Percentiles rank a stretch among this genome's conserved stretches.
Evolutionary conservation across 2,888 invertebrate species (phyloP).

Genomic region (Heliconius erato): DNA sequence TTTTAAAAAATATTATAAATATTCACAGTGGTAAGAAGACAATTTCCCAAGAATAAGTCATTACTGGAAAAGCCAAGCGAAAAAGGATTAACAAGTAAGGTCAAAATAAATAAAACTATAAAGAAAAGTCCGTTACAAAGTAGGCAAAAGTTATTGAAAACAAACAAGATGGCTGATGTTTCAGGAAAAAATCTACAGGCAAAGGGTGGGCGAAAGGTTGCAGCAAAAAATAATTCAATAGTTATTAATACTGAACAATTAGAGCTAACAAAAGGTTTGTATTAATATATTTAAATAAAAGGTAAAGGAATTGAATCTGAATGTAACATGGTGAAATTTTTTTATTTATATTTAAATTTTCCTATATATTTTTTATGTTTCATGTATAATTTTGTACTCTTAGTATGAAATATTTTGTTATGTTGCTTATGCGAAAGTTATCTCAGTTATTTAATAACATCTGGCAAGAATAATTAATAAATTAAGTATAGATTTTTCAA

Average conservation of each 20-base stretch:
- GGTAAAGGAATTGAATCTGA: background rate
- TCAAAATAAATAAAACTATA: background rate
- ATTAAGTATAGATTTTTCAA: no score
- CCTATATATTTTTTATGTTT: no score
- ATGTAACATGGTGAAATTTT: background rate
- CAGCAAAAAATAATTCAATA: background rate
- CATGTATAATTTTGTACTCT: no score
- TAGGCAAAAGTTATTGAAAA: background rate
- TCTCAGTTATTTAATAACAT: no score
- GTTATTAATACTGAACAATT: background rate
- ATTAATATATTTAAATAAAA: background rate
- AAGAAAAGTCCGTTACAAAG: constrained; percentile 3
- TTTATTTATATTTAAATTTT: background rate
- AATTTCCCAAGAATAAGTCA: constrained; percentile 49
- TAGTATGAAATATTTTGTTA: no score
- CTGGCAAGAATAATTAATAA: no score
- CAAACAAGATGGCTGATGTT: background rate
- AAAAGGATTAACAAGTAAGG: constrained; percentile 23
- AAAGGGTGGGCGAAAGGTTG: background rate
- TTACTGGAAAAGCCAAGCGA: constrained; percentile 17
- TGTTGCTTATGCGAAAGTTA: no score
- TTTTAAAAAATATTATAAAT: background rate
- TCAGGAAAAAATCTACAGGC: background rate
- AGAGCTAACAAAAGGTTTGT: constrained; percentile 12
- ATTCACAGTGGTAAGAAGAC: constrained; percentile 58